phyloP scores from a whole-genome alignment of 2,797 vertebrate species.

The Adelosebastes latens region DNA sequence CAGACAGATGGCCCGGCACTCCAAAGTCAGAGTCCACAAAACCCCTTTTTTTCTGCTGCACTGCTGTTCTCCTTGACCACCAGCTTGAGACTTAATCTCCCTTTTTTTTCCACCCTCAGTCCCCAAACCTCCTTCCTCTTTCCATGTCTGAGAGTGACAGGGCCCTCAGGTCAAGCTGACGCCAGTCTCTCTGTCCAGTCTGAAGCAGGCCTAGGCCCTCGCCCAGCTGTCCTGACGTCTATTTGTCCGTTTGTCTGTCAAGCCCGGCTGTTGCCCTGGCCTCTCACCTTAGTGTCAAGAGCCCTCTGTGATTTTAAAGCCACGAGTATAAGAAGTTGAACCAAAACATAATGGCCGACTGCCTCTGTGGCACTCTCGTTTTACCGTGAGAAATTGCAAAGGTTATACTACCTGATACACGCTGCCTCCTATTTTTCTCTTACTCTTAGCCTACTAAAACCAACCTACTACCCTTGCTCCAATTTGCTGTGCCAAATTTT shows the following conservation, averaged over 20 bases:
- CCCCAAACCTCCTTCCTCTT: slow-evolving; percentile 24
- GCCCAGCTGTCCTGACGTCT: slow-evolving; percentile 66
- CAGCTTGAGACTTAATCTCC: slow-evolving; percentile 44
- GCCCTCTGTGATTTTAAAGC: slow-evolving; percentile 48
- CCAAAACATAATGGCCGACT: slow-evolving; percentile 21
- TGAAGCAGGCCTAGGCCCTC: slow-evolving; percentile 60
- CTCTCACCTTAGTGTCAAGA: slow-evolving; percentile 62
- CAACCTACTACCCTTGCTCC: neutral
- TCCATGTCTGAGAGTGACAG: slow-evolving; percentile 62
- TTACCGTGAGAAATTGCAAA: neutral
- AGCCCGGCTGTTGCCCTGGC: slow-evolving; percentile 59
- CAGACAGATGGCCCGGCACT: slow-evolving; percentile 66
- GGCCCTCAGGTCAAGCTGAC: slow-evolving; percentile 73
- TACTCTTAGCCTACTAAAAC: neutral
- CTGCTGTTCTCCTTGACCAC: slow-evolving; percentile 37
- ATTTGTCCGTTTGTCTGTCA: slow-evolving; percentile 65
- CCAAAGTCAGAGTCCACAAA: slow-evolving; percentile 52
- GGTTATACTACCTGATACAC: neutral
- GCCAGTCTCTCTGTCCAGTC: slow-evolving; percentile 49
- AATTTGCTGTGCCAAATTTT: slow-evolving; percentile 7
- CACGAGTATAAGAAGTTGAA: slow-evolving; percentile 11
- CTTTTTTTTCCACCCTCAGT: neutral
- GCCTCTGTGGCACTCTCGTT: neutral
- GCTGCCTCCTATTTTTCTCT: neutral
- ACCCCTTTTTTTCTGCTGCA: slow-evolving; percentile 5